Evolutionary conservation across 1,140 invertebrate genomes (phyloP).

Genomic region (Dendroctonus ponderosae): DNA sequence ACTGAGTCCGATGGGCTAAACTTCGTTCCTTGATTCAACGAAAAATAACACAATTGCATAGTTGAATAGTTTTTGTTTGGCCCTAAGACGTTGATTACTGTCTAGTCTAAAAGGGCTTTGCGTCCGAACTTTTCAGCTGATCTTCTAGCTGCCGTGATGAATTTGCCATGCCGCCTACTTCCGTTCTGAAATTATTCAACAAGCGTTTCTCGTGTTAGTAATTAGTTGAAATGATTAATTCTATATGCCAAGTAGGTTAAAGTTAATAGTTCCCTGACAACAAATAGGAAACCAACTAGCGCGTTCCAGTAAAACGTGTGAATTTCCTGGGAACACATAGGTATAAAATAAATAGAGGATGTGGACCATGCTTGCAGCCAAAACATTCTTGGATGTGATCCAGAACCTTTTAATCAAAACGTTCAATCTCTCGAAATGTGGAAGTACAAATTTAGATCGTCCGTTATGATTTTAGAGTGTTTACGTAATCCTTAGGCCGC

Average conservation of each 20-base stretch:
- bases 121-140: too few species aligned
- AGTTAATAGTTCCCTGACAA: neutral
- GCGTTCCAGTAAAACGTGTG: neutral
- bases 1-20: too few species aligned
- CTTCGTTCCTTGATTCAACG: too few species aligned
- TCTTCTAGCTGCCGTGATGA: too few species aligned
- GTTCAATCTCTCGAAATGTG: slow-evolving; percentile 6
- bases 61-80: too few species aligned
- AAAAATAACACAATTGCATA: too few species aligned
- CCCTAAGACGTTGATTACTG: too few species aligned
- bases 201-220: neutral
- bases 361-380: neutral
- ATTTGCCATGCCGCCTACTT: too few species aligned
- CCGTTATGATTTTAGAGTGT: neutral
- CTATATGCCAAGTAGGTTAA: neutral
- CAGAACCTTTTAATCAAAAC: slow-evolving; percentile 13
- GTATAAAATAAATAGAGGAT: neutral
- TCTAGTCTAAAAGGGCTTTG: too few species aligned
- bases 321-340: neutral
- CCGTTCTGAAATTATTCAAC: too few species aligned
- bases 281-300: neutral
- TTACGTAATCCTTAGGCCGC: neutral
- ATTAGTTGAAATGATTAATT: neutral
- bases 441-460: slow-evolving; percentile 9
- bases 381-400: slow-evolving; percentile 1